A percentile compares a stretch with the other conserved stretches of the same genome.
phyloP scores from a whole-genome alignment of 2,888 invertebrate species.

The Lottia gigantea region DNA sequence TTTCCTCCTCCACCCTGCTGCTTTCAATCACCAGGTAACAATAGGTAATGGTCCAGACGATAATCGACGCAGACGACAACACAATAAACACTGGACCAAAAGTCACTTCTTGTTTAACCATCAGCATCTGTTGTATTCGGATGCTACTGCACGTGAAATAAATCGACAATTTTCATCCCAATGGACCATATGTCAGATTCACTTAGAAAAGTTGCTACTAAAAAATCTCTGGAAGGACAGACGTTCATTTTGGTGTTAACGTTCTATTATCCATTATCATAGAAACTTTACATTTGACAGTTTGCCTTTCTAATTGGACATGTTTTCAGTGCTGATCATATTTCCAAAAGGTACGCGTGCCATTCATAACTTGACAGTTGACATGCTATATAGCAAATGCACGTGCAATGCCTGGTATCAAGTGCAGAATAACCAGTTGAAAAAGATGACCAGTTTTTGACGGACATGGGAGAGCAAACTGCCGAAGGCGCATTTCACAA shows the following conservation, averaged over 20 bases:
- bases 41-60: background rate
- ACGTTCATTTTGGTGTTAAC: background rate
- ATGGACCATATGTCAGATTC: slow-evolving; percentile 2
- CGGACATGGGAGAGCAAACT: slow-evolving; percentile 4
- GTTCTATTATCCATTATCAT: background rate
- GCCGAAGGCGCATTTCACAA: slow-evolving; percentile 1
- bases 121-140: background rate
- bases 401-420: background rate
- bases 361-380: background rate
- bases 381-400: background rate
- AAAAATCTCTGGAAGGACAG: background rate
- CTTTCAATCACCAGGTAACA: background rate
- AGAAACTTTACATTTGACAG: background rate
- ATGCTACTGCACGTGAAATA: background rate
- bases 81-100: slow-evolving; percentile 7
- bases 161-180: background rate
- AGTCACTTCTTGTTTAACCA: background rate
- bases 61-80: background rate
- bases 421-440: background rate
- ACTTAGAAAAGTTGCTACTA: background rate
- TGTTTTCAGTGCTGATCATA: background rate
- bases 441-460: slow-evolving; percentile 4
- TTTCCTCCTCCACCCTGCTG: background rate
- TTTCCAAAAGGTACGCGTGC: slow-evolving; percentile 6
- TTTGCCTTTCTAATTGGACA: slow-evolving; percentile 1